Conservation (phyloP, 1,140 invertebrate genomes). For the Trichomalopsis sarcophagae region DNA sequence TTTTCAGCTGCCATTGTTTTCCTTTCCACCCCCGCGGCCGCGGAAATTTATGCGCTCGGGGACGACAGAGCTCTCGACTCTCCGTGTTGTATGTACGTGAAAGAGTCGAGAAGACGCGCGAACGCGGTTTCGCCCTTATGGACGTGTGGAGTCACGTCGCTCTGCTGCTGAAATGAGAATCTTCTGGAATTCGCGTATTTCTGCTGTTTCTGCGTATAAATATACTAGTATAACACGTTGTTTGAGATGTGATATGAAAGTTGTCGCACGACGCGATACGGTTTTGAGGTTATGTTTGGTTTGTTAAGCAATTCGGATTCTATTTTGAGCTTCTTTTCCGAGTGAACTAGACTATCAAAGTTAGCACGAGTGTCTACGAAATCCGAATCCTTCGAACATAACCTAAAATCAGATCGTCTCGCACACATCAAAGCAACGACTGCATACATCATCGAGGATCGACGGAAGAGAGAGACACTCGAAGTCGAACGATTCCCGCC, state of each 20-base stretch:
- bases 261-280: neutral
- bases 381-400: neutral
- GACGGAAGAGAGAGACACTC: neutral
- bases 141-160: neutral
- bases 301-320: too few relatives aligned
- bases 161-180: neutral
- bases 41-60: conserved; percentile 30
- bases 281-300: too few relatives aligned
- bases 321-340: too few relatives aligned
- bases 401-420: neutral
- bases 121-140: neutral
- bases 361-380: too few relatives aligned
- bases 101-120: conserved; percentile 12
- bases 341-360: too few relatives aligned
- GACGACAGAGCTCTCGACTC: neutral
- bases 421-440: neutral
- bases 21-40: conserved; percentile 21
- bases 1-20: conserved; percentile 47
- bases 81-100: neutral
- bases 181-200: conserved; percentile 4
- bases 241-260: neutral
- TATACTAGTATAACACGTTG: neutral
- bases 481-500: neutral
- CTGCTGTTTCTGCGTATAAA: neutral
- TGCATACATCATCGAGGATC: neutral